Evolutionary conservation across 1,140 invertebrate genomes (phyloP), one percentile per base, ranked within the genome.

Genomic region (Aricia agestis): DNA sequence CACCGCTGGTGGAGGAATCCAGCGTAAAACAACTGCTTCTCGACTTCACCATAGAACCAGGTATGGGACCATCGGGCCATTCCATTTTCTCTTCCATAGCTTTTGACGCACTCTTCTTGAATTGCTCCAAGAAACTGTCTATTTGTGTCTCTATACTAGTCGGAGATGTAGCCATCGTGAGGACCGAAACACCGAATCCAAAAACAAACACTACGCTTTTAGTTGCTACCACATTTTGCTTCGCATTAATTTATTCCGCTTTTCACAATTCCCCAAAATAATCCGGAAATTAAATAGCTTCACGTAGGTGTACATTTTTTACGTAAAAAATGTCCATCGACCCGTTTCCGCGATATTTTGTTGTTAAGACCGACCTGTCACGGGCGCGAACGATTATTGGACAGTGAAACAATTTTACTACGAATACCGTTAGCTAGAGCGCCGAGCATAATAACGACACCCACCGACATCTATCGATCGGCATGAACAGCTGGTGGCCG

Each of bases 81-180:
- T 92, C 91, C 80, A 89, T 90, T 36, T 86, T 78, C 68, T 95
- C 94, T 77, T 96, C 95, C 94, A 95, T 95, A 61, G 94, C 94
- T 78, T 93, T 94, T 45, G 95, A 95, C 78, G 94, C 94, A 91
- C 94, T 95, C 71, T 94, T 93, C 82, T 95, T 95, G 83, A 96
- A 96, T 81, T 96, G 95, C 92, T 96, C 95, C 83, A 96, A 91
- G 89, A 96, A 96, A 92, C 94, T 95, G 93, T 96, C 95, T 89
- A 96, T 96, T 91, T 96, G 95, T 75, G 94, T 95, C 90, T 96
- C 95, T 84, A 96, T 95, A 72, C 93, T 95, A 73, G 93, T 94
- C 76, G 94, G 94, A 76, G 95, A 95, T 82, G 89, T 93, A 75
- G 94, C 94, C 94, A 95, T 95, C 80, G 84, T 87, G 84, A 83